Evolutionary conservation across 2,888 invertebrate genomes (phyloP).

Genomic region (Campopleginae sp.): DNA sequence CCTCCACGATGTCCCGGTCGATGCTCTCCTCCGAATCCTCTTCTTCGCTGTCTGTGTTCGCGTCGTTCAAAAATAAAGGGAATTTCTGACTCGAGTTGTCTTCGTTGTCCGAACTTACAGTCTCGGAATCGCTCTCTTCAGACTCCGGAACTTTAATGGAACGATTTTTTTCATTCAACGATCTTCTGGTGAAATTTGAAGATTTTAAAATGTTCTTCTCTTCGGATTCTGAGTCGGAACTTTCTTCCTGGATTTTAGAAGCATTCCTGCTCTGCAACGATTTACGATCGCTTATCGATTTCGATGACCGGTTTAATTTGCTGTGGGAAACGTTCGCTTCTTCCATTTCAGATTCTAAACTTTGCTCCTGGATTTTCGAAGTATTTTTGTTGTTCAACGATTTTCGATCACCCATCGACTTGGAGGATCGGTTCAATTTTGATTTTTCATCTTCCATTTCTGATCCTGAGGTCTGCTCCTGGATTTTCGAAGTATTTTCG

Average conservation of each 20-base stretch:
- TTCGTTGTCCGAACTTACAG: slow-evolving; percentile 42
- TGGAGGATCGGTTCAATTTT: slow-evolving; percentile 26
- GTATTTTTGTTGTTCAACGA: background rate
- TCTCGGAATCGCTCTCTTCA: slow-evolving; percentile 63
- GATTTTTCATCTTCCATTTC: slow-evolving; percentile 5
- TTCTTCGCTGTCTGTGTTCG: slow-evolving; percentile 30
- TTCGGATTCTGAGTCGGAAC: background rate
- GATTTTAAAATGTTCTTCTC: slow-evolving; percentile 6
- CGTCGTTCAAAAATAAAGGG: slow-evolving; percentile 65
- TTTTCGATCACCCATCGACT: slow-evolving; percentile 1
- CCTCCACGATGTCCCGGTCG: slow-evolving; percentile 76
- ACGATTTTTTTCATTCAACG: slow-evolving; percentile 39
- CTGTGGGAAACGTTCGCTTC: background rate
- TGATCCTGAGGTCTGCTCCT: background rate
- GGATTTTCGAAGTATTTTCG: slow-evolving; percentile 16
- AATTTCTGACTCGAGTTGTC: slow-evolving; percentile 32
- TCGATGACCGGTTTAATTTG: background rate
- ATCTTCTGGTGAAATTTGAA: slow-evolving; percentile 19
- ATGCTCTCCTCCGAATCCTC: slow-evolving; percentile 65
- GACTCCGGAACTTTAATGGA: slow-evolving; percentile 65
- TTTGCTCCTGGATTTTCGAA: slow-evolving; percentile 8
- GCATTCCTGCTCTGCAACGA: slow-evolving; percentile 29
- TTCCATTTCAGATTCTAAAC: slow-evolving; percentile 10
- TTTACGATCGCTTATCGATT: slow-evolving; percentile 8
- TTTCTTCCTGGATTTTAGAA: background rate